Evolutionary conservation across 2,113 vertebrate species (phyloP).

Genomic region (Vulpes vulpes): DNA sequence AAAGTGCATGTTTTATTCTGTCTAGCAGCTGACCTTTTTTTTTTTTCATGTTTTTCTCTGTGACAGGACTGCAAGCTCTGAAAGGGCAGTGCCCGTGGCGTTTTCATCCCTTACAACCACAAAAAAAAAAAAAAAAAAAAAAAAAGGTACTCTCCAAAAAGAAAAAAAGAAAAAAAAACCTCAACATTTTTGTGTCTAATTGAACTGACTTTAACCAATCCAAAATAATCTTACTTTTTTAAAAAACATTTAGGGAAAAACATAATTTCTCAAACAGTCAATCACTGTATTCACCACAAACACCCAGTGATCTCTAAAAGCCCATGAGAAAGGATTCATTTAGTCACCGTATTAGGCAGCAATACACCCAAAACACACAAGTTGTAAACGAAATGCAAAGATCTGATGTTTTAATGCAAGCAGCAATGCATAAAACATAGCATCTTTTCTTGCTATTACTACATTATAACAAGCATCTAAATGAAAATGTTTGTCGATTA

Average conservation of each 20-base stretch:
- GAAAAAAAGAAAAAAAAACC: background rate
- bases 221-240: background rate
- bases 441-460: background rate
- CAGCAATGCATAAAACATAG: background rate
- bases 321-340: background rate
- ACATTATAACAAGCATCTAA: background rate
- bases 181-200: background rate
- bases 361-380: background rate
- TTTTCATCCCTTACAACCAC: background rate
- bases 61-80: background rate
- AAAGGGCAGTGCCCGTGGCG: accelerated
- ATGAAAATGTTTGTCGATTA: slow-evolving; percentile 1
- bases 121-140: background rate
- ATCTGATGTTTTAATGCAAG: background rate
- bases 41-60: background rate
- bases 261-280: background rate
- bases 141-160: background rate
- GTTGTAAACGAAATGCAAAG: background rate
- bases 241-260: background rate
- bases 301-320: background rate
- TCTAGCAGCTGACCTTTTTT: background rate
- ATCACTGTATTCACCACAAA: background rate
- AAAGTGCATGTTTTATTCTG: background rate
- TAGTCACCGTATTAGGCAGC: background rate
- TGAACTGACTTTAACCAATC: background rate